Evolutionary conservation across 2,797 vertebrate species (phyloP).

Genomic region (Sebastiscus albofasciatus): DNA sequence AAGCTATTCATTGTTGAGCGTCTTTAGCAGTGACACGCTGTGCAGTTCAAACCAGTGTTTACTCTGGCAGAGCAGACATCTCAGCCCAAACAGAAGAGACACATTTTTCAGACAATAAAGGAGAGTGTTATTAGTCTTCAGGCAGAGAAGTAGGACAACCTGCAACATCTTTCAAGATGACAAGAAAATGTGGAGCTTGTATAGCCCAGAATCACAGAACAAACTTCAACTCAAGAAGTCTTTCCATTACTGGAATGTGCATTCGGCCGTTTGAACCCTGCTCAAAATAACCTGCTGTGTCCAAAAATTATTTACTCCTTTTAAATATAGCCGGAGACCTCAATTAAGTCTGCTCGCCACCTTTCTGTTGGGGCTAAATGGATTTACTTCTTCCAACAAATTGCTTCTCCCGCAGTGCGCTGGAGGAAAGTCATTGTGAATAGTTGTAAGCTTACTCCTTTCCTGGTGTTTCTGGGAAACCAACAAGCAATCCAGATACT

Average conservation of each 20-base stretch:
- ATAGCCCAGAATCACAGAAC: conserved; percentile 15
- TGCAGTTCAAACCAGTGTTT: conserved; percentile 33
- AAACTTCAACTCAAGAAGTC: conserved; percentile 45
- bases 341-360: conserved; percentile 75
- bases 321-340: conserved; percentile 74
- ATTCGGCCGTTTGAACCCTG: conserved; percentile 52
- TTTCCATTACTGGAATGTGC: conserved; percentile 52
- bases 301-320: conserved; percentile 74
- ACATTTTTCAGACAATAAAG: conserved; percentile 35
- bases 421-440: conserved; percentile 49
- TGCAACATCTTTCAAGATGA: conserved; percentile 37
- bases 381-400: conserved; percentile 75
- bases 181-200: conserved; percentile 24
- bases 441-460: conserved; percentile 30
- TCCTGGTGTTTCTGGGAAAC: conserved; percentile 48
- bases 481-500: conserved; percentile 24
- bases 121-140: conserved; percentile 23
- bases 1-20: conserved; percentile 19
- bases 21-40: conserved; percentile 24
- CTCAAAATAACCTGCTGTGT: conserved; percentile 62
- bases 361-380: conserved; percentile 78
- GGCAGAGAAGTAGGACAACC: conserved; percentile 35
- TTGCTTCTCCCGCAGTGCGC: conserved; percentile 62
- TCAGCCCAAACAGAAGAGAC: conserved; percentile 39
- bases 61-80: conserved; percentile 46